phyloP scores from a whole-genome alignment of 2,888 invertebrate genomes.

The Drosophila nigricruria region DNA sequence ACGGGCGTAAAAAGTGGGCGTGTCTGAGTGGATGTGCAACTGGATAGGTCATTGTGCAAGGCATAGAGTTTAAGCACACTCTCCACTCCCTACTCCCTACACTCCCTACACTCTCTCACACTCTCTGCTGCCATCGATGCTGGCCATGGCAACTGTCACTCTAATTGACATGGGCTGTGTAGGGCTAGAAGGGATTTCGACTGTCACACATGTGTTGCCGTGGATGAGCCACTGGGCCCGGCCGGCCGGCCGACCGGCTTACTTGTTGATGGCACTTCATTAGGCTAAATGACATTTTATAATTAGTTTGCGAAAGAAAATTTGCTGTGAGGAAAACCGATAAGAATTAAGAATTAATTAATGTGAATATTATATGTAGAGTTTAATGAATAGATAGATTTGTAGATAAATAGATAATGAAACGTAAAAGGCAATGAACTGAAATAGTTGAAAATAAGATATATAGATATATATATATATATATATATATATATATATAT shows the following conservation, averaged over 20 bases:
- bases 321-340: constrained; percentile 17
- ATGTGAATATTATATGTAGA: background rate
- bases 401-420: background rate
- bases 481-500: background rate
- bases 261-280: constrained; percentile 43
- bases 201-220: constrained; percentile 7
- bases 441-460: too few species aligned
- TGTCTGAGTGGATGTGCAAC: constrained; percentile 31
- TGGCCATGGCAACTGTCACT: constrained; percentile 68
- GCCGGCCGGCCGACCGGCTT: background rate
- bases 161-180: constrained; percentile 66
- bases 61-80: constrained; percentile 38
- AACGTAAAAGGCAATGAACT: background rate
- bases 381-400: background rate
- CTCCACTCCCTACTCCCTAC: background rate
- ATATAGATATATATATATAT: background rate
- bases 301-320: constrained; percentile 46
- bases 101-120: constrained; percentile 13
- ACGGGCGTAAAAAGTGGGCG: constrained; percentile 49
- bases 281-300: constrained; percentile 50
- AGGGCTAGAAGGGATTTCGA: constrained; percentile 9
- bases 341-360: constrained; percentile 14
- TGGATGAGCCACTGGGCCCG: constrained; percentile 19
- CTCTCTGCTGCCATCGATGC: constrained; percentile 25
- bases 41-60: constrained; percentile 26